phyloP scores from a whole-genome alignment of 2,113 vertebrate genomes.

The Hypocryptadius cinnamomeus region DNA sequence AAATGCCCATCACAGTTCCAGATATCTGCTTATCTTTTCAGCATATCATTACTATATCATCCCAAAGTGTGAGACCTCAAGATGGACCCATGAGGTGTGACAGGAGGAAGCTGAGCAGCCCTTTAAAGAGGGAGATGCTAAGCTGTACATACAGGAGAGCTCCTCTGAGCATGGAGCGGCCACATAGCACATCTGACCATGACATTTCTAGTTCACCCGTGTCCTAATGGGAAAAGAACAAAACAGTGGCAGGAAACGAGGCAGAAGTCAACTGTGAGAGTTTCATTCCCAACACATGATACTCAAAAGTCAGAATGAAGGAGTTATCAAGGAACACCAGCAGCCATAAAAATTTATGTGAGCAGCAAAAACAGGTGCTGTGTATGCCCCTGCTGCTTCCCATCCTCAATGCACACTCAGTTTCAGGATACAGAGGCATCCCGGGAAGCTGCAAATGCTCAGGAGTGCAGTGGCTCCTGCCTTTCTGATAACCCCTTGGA shows the following conservation, averaged over 20 bases:
- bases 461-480: not conserved
- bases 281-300: accelerated
- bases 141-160: not conserved
- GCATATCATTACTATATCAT: not conserved
- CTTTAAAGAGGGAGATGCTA: not conserved
- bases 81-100: not conserved
- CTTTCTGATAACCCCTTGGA: not conserved
- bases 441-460: not conserved
- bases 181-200: not conserved
- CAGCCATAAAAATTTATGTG: not conserved
- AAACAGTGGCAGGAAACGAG: not conserved
- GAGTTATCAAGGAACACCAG: not conserved
- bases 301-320: not conserved
- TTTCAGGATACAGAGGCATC: not conserved
- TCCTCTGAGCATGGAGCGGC: not conserved
- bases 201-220: not conserved
- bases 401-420: not conserved
- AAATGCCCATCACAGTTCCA: not conserved
- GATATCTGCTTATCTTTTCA: not conserved
- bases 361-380: not conserved
- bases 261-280: not conserved
- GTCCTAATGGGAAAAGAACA: not conserved
- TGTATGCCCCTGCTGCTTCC: accelerated
- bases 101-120: not conserved
- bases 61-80: not conserved